phyloP scores from a whole-genome alignment of 2,888 invertebrate species.

The Bimastos eiseni region DNA sequence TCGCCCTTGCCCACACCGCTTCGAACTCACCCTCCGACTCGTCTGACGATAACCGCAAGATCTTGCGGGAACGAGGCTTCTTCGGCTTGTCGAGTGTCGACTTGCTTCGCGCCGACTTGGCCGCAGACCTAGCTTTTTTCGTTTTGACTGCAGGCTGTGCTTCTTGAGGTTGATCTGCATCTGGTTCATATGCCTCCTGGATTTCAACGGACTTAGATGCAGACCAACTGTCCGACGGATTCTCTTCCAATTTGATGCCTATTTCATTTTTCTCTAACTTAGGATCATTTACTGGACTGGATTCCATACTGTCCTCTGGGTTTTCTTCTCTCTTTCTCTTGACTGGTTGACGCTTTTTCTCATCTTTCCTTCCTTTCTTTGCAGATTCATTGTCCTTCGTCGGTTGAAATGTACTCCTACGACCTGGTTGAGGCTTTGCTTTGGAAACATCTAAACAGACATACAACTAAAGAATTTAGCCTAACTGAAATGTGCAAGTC shows the following conservation, averaged over 20 bases:
- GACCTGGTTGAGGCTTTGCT: background rate
- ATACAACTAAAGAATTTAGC: background rate
- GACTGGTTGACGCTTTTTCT: background rate
- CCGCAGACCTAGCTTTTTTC: background rate
- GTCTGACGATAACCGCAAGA: background rate
- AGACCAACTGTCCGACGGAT: background rate
- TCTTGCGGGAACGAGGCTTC: background rate
- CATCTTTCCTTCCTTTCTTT: slow-evolving; percentile 2
- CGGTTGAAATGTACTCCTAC: background rate
- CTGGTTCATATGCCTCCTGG: background rate
- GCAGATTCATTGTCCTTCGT: background rate
- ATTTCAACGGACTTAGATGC: background rate
- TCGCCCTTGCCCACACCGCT: background rate
- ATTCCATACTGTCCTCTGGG: background rate
- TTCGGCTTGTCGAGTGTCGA: background rate
- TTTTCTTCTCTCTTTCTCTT: background rate
- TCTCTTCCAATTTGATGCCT: background rate
- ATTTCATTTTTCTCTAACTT: background rate
- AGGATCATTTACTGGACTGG: background rate
- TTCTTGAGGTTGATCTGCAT: background rate
- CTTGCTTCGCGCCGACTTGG: background rate
- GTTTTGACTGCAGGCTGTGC: background rate
- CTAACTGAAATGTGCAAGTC: background rate
- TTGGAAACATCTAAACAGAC: slow-evolving; percentile 8
- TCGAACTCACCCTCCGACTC: background rate